Evolutionary conservation across 2,113 vertebrate species (phyloP), one percentile per base, ranked within the genome.

Genomic region (Lasiurus cinereus): DNA sequence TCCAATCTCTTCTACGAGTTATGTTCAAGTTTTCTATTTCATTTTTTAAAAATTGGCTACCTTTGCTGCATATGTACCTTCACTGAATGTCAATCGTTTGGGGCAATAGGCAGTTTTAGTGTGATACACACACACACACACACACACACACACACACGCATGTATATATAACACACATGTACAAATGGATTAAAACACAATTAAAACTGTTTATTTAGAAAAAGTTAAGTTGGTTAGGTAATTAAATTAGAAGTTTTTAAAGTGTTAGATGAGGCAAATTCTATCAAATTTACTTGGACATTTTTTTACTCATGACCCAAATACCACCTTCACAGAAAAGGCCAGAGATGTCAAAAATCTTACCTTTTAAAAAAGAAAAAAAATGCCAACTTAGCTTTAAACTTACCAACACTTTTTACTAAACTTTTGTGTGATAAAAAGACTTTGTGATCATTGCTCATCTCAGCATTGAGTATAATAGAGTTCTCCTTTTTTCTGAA

Each of bases 361-460:
- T 64, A 90, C 2, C 15, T 69, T 83, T 89, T 73, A 29, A 24
- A 39, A 95, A 72, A 59, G 70, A 86, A 91, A 94, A 90, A 92
- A 80, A 86, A 29, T 31, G n/a, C 24, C 33, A 90, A 48, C 29
- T 77, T 50, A 92, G 80, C 56, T 67, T 93, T 89, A 94, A 74
- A 52, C 69, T 52, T 76, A 62, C 67, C 69, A 67, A 78, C 29
- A 52, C 46, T 33, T 83, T 83, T 11, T 29, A 36, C 27, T 9
- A 8, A 88, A 85, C 73, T 56, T 85, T 43, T 19, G 1, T n/a
- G 27, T 46, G 27, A 69, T 76, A 66, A 84, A 90, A 92, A 91
- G 43, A 77, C 10, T 77, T 66, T 46, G 13, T 52, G 43, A 79
- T 90, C n/a, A 82, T 73, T 90, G 46, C 4, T 66, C 59, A 88